A percentile compares a stretch with the other conserved stretches of the same genome.
Evolutionary conservation across 2,888 invertebrate species (phyloP).

Genomic region (Sthenelais limicola): DNA sequence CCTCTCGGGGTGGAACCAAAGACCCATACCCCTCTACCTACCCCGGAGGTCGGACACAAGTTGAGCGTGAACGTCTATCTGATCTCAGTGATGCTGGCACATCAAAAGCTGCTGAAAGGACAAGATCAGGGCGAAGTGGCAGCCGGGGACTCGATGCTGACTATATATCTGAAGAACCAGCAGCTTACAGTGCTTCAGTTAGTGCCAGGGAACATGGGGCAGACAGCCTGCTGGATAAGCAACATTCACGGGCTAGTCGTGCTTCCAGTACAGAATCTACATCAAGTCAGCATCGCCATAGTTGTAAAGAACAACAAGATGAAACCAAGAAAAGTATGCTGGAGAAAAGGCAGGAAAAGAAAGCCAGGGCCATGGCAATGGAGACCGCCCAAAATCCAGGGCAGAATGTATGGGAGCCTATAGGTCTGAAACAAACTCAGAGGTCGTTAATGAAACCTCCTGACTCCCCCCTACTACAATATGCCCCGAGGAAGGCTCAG

Average conservation of each 20-base stretch:
- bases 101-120: background rate
- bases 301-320: background rate
- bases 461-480: slow-evolving; percentile 16
- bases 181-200: background rate
- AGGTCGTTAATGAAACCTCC: background rate
- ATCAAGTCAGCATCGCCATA: background rate
- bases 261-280: slow-evolving; percentile 5
- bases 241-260: too few relatives aligned
- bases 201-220: background rate
- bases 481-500: slow-evolving; percentile 25
- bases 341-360: slow-evolving; percentile 19
- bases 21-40: slow-evolving; percentile 17
- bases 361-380: slow-evolving; percentile 16
- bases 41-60: slow-evolving; percentile 10
- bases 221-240: background rate
- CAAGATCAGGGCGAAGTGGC: background rate
- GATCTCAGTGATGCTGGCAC: slow-evolving; percentile 15
- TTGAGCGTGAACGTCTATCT: background rate
- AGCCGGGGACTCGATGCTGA: background rate
- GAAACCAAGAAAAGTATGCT: background rate
- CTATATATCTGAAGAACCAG: background rate
- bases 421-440: slow-evolving; percentile 2
- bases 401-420: too few relatives aligned
- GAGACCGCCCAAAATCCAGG: slow-evolving; percentile 18
- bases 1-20: background rate